These are phyloP conservation scores for Drosophila subobscura DNA, from an alignment of 1,140 invertebrate species.

Conservation along the genomic window DNA sequence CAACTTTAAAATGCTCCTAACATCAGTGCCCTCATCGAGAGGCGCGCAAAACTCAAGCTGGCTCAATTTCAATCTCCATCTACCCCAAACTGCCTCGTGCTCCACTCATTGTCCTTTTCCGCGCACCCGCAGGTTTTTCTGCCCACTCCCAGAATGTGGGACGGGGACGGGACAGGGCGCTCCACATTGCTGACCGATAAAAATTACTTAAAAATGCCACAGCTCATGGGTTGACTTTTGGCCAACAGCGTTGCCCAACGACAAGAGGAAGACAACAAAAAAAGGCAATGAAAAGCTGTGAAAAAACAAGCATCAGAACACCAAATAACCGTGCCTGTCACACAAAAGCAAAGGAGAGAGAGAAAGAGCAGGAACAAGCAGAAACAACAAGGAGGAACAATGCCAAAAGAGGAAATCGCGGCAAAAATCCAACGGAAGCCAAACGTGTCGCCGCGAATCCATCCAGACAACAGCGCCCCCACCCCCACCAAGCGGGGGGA, in stretches of 20 bases:
- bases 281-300: conserved; percentile 22
- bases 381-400: conserved; percentile 18
- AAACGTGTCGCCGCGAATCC: conserved; percentile 70
- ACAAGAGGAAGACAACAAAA: conserved; percentile 21
- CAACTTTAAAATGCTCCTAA: too few species aligned
- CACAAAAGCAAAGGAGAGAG: conserved; percentile 37
- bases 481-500: conserved; percentile 15
- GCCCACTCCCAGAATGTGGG: background rate
- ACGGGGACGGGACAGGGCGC: background rate
- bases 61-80: too few species aligned
- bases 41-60: too few species aligned
- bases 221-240: conserved; percentile 83
- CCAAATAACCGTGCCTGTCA: conserved; percentile 52
- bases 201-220: conserved; percentile 83
- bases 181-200: conserved; percentile 66
- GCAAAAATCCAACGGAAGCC: conserved; percentile 76
- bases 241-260: conserved; percentile 63
- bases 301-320: conserved; percentile 34
- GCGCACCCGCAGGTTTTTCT: conserved; percentile 1
- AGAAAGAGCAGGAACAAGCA: conserved; percentile 9
- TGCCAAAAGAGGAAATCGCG: conserved; percentile 66
- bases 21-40: too few species aligned
- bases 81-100: too few species aligned
- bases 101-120: too few species aligned
- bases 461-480: conserved; percentile 56